These are phyloP conservation scores for Drosophila kuntzei DNA, from an alignment of 2,888 invertebrate genomes.

Conservation along the genomic window DNA sequence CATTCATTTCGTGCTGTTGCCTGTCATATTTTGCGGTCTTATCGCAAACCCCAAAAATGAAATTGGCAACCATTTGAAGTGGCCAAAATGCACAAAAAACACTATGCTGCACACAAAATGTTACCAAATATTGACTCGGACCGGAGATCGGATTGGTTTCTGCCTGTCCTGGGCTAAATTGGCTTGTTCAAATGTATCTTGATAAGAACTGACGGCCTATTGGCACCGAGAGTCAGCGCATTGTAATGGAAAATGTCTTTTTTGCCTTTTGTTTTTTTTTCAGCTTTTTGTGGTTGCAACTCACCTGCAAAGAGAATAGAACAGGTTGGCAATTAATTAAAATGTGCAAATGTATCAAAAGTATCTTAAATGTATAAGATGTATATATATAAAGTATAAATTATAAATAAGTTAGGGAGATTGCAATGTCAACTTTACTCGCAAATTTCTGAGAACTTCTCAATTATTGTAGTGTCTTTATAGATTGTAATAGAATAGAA, in stretches of 20 bases:
- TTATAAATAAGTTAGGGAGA: neutral
- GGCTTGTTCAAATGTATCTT: constrained; percentile 62
- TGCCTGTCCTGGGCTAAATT: constrained; percentile 58
- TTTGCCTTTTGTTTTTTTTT: constrained; percentile 5
- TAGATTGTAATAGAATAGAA: constrained; percentile 1
- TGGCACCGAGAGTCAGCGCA: constrained; percentile 42
- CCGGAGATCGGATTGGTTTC: constrained; percentile 8
- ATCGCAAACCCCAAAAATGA: constrained; percentile 47
- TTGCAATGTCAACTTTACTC: neutral
- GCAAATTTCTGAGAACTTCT: too few relatives aligned
- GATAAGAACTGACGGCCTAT: constrained; percentile 60
- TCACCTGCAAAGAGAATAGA: constrained; percentile 60
- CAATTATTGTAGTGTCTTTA: neutral
- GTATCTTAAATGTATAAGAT: neutral
- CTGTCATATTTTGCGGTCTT: constrained; percentile 60
- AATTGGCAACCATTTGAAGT: constrained; percentile 62
- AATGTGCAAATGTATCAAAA: constrained; percentile 9
- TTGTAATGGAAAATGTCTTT: constrained; percentile 39
- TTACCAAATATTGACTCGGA: constrained; percentile 11
- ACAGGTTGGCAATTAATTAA: constrained; percentile 38
- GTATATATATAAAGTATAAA: constrained; percentile 8
- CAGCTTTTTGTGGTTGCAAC: constrained; percentile 32
- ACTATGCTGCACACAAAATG: constrained; percentile 20
- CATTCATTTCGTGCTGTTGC: constrained; percentile 53
- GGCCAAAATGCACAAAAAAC: constrained; percentile 34